Evolutionary conservation across 2,797 vertebrate species (phyloP).

Genomic region (Onychomys torridus): DNA sequence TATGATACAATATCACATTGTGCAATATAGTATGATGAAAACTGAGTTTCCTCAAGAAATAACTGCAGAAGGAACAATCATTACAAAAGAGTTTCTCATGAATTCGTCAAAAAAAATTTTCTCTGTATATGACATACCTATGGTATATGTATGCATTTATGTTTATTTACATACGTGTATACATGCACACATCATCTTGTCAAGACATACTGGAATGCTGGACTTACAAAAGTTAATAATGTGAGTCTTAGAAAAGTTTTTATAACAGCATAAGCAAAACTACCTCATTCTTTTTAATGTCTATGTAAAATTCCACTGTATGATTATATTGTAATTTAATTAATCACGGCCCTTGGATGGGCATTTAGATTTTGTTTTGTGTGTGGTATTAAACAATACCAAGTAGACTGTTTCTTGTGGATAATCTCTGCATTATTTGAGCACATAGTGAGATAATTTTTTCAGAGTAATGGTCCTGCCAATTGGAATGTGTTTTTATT

Average conservation of each 20-base stretch:
- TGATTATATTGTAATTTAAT: slow-evolving; percentile 58
- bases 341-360: neutral
- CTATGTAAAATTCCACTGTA: slow-evolving; percentile 43
- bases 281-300: slow-evolving; percentile 75
- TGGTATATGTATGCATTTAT: neutral
- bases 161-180: neutral
- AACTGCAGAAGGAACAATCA: neutral
- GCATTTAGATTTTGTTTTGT: slow-evolving; percentile 51
- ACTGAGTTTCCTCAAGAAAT: slow-evolving; percentile 53
- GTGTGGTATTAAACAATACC: slow-evolving; percentile 33
- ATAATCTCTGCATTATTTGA: slow-evolving; percentile 21
- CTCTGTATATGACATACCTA: neutral
- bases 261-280: slow-evolving; percentile 57
- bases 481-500: slow-evolving; percentile 38
- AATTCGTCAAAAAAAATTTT: slow-evolving; percentile 41
- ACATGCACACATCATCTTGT: neutral
- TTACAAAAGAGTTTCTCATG: slow-evolving; percentile 18
- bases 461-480: slow-evolving; percentile 16
- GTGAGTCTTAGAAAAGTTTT: slow-evolving; percentile 13
- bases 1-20: slow-evolving; percentile 24
- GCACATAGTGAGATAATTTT: slow-evolving; percentile 40
- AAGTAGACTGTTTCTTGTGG: slow-evolving; percentile 53
- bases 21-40: slow-evolving; percentile 49
- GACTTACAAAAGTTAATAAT: slow-evolving; percentile 50
- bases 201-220: neutral